phyloP scores from a whole-genome alignment of 2,888 invertebrate genomes.

The Cataglyphis altisquamis region DNA sequence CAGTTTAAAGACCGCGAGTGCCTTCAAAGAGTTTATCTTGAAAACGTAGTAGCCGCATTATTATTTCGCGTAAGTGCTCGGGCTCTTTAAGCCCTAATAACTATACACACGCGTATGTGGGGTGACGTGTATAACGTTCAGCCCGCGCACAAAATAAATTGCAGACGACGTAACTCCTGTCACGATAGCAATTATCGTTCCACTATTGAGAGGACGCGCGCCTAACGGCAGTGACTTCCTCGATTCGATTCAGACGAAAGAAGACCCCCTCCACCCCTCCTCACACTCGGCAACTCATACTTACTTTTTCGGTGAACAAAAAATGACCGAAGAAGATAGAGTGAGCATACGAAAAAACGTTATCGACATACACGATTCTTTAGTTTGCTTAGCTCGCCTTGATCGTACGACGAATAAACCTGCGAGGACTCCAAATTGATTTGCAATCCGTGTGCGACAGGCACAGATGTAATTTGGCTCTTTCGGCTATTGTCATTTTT shows the following conservation, averaged over 20 bases:
- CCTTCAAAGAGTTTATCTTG: slow-evolving; percentile 46
- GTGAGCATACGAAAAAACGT: slow-evolving; percentile 30
- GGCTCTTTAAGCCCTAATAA: slow-evolving; percentile 36
- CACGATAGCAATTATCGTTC: slow-evolving; percentile 45
- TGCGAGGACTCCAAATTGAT: slow-evolving; percentile 65
- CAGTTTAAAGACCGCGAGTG: slow-evolving; percentile 26
- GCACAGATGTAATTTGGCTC: slow-evolving; percentile 73
- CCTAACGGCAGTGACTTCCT: slow-evolving; percentile 3
- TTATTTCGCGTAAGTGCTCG: slow-evolving; percentile 37
- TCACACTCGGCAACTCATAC: neutral
- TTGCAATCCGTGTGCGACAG: slow-evolving; percentile 68
- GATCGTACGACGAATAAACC: slow-evolving; percentile 66
- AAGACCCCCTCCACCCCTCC: neutral
- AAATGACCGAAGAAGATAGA: neutral
- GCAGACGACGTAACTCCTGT: slow-evolving; percentile 38
- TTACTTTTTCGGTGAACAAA: neutral
- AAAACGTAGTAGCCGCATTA: slow-evolving; percentile 30
- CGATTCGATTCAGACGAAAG: slow-evolving; percentile 15
- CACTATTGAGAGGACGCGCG: slow-evolving; percentile 29
- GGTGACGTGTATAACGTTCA: slow-evolving; percentile 1
- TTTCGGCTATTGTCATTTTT: slow-evolving; percentile 76
- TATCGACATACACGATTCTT: slow-evolving; percentile 46
- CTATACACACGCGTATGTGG: neutral
- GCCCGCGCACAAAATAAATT: slow-evolving; percentile 43
- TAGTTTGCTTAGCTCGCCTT: slow-evolving; percentile 60